Evolutionary conservation across 2,888 invertebrate species (phyloP).

Genomic region (Trissolcus japonicus): DNA sequence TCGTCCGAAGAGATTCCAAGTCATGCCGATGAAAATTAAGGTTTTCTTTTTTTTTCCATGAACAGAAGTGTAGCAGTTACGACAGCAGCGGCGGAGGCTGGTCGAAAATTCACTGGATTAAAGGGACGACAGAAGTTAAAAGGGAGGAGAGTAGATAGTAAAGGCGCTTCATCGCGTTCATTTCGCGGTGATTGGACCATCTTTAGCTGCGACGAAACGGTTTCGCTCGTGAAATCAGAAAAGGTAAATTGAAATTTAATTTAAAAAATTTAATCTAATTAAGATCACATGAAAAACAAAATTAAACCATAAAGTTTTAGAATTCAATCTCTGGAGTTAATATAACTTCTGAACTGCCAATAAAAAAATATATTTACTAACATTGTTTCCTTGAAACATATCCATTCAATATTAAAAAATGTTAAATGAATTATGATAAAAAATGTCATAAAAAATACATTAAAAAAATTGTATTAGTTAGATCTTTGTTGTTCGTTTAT

Average conservation of each 20-base stretch:
- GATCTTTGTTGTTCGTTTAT: too few relatives aligned
- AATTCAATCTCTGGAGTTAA: too few relatives aligned
- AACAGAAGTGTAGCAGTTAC: conserved; percentile 47
- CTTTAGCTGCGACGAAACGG: conserved; percentile 37
- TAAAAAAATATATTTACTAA: too few relatives aligned
- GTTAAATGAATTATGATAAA: too few relatives aligned
- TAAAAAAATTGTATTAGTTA: too few relatives aligned
- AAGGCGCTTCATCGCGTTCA: conserved; percentile 55
- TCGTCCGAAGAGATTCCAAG: neutral
- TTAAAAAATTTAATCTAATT: neutral
- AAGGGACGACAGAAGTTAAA: conserved; percentile 25
- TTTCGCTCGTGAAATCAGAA: conserved; percentile 13
- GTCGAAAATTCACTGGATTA: conserved; percentile 48
- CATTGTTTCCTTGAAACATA: too few relatives aligned
- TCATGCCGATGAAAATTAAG: conserved; percentile 19
- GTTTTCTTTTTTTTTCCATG: conserved; percentile 15
- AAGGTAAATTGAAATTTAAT: conserved; percentile 8
- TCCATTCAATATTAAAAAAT: too few relatives aligned
- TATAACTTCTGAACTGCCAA: too few relatives aligned
- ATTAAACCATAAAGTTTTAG: too few relatives aligned
- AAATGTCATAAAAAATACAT: too few relatives aligned
- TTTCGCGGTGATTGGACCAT: conserved; percentile 52
- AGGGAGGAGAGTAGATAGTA: conserved; percentile 45
- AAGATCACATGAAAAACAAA: neutral
- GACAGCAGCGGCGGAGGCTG: conserved; percentile 49